Evolutionary conservation across 1,140 invertebrate species (phyloP).

Genomic region (Homarus americanus): DNA sequence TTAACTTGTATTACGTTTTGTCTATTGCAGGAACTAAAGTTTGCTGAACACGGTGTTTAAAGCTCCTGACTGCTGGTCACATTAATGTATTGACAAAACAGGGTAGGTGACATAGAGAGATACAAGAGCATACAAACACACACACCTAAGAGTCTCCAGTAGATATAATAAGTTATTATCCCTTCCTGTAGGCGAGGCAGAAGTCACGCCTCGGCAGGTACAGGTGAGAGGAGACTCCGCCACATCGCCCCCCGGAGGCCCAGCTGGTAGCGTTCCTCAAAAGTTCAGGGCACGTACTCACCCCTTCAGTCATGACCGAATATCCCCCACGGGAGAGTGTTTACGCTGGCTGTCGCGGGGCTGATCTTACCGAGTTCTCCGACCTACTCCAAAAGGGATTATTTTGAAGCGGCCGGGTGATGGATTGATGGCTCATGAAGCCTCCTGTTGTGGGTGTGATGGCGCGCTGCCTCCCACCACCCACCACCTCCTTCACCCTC

Average conservation of each 20-base stretch:
- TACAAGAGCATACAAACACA: too few relatives aligned
- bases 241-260: constrained; percentile 10
- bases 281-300: constrained; percentile 11
- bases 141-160: background rate
- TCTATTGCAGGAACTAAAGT: too few relatives aligned
- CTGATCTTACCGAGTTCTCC: constrained; percentile 23
- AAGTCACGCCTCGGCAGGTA: background rate
- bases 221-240: background rate
- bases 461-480: background rate
- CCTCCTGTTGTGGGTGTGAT: constrained; percentile 2
- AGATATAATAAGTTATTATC: constrained; percentile 34
- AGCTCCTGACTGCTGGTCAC: too few relatives aligned
- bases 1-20: too few relatives aligned
- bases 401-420: constrained; percentile 45
- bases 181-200: constrained; percentile 15
- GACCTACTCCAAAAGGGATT: constrained; percentile 47
- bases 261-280: background rate
- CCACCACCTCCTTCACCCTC: background rate
- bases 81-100: too few relatives aligned
- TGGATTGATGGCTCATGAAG: constrained; percentile 50
- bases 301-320: constrained; percentile 42
- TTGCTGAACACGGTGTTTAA: too few relatives aligned
- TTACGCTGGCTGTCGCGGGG: constrained; percentile 23
- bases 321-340: constrained; percentile 31
- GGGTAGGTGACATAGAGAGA: too few relatives aligned